These are phyloP conservation scores for Ectemnius continuus DNA, from an alignment of 2,888 invertebrate genomes.

Conservation along the genomic window DNA sequence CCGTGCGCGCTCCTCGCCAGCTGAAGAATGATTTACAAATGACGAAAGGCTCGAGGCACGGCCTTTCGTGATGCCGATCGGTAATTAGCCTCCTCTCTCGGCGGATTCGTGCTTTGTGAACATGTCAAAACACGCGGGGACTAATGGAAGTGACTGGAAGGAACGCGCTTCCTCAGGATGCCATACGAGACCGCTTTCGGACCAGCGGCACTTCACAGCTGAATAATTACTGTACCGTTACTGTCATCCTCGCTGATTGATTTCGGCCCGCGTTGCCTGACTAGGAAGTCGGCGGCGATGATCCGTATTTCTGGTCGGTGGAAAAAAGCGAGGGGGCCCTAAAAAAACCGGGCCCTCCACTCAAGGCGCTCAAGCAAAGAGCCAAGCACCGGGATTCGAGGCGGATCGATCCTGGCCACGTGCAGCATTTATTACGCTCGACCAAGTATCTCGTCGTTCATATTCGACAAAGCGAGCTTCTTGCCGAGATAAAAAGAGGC, in stretches of 20 bases:
- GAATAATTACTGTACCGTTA: conserved; percentile 8
- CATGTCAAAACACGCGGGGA: neutral
- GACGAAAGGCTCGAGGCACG: neutral
- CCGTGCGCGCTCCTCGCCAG: neutral
- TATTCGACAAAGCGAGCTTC: neutral
- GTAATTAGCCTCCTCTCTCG: neutral
- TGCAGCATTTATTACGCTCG: neutral
- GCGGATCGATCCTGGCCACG: neutral
- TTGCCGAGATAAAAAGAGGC: neutral
- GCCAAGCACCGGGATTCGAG: too few relatives aligned
- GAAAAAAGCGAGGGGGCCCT: neutral
- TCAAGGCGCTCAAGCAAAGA: conserved; percentile 9
- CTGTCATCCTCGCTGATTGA: conserved; percentile 8
- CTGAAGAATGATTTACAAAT: neutral
- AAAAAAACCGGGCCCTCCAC: conserved; percentile 9
- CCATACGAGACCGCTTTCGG: neutral
- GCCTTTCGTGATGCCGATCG: too few relatives aligned
- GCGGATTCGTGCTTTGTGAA: neutral
- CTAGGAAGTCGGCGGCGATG: conserved; percentile 5
- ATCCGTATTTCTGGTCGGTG: neutral
- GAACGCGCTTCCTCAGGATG: neutral
- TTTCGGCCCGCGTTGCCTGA: neutral
- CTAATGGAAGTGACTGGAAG: neutral
- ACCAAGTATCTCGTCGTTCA: neutral
- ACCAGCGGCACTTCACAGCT: neutral